Evolutionary conservation across 2,888 invertebrate genomes (phyloP).

Genomic region (Papilio elwesi): DNA sequence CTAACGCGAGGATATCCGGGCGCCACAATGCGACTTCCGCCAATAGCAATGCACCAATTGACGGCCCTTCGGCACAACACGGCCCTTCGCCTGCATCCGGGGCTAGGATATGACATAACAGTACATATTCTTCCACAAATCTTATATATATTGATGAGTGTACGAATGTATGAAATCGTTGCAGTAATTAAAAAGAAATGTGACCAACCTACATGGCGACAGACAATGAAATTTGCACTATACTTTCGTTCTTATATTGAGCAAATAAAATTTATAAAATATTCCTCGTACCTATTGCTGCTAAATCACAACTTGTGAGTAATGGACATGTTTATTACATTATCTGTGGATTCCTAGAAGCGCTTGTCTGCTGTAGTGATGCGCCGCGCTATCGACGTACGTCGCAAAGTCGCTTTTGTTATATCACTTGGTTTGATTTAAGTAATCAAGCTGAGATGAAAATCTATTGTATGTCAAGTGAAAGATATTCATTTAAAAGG

Average conservation of each 20-base stretch:
- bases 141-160: background rate
- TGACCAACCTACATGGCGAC: too few relatives aligned
- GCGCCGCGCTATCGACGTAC: background rate
- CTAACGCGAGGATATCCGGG: conserved; percentile 67
- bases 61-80: conserved; percentile 54
- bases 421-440: background rate
- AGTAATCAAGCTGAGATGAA: background rate
- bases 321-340: conserved; percentile 9
- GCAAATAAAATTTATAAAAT: too few relatives aligned
- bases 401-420: background rate
- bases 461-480: background rate
- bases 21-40: conserved; percentile 64
- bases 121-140: background rate
- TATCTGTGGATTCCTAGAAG: conserved; percentile 9
- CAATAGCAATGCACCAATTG: conserved; percentile 64
- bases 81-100: conserved; percentile 65
- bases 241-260: too few relatives aligned
- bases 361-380: background rate
- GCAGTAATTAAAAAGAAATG: background rate
- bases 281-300: too few relatives aligned
- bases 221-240: too few relatives aligned
- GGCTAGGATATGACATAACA: conserved; percentile 48
- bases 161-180: background rate
- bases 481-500: background rate
- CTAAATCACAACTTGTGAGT: conserved; percentile 8